Base-by-base conservation (phyloP, 2,888 invertebrate species). In the Callosobruchus maculatus region DNA sequence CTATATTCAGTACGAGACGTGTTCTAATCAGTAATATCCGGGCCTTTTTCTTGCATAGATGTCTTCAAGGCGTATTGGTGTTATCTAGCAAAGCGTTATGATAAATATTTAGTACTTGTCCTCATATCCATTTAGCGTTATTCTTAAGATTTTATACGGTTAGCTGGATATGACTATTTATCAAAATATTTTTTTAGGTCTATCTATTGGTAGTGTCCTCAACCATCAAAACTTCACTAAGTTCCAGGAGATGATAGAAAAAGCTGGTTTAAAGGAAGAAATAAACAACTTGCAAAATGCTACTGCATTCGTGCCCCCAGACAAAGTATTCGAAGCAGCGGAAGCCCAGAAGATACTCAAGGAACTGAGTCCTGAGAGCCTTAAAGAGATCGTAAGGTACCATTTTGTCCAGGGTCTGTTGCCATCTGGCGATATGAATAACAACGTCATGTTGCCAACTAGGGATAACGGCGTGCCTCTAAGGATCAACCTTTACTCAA, bases 301-400 rank as follows among this genome's bases (percentile, higher is more conserved):
- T 74, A 93, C 93, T 0, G 85, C 93, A 13, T 91, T 93, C 80
- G 92, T 91, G 0, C 92, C 91, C 22, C 89, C 90, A 0, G 90
- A 94, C 82, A 89, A 89, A 74, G 93, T 93, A 0, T 89, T 93
- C 78, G 88, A 89, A 70, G 84, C 87, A 76, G 82, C 88, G 49
- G 86, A 86, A 75, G 82, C 84, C 31, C 84, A 86, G 74, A 86
- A 86, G 72, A 83, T 84, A 4, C 75, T 89, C 31, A 83, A 87
- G 3, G 82, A 85, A 68, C 80, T 89, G 31, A 86, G 89, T 78
- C 81, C 83, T 22, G 86, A 87, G 30, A 89, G 89, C 76, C 84
- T 93, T 31, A 84, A 87, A 72, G 88, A 90, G n/a, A 86, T 92
- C 76, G 86, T 93, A n/a, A 86, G 89, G 75, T 92, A 92, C 81